phyloP scores from a whole-genome alignment of 2,888 invertebrate species.

The Cancer borealis region DNA sequence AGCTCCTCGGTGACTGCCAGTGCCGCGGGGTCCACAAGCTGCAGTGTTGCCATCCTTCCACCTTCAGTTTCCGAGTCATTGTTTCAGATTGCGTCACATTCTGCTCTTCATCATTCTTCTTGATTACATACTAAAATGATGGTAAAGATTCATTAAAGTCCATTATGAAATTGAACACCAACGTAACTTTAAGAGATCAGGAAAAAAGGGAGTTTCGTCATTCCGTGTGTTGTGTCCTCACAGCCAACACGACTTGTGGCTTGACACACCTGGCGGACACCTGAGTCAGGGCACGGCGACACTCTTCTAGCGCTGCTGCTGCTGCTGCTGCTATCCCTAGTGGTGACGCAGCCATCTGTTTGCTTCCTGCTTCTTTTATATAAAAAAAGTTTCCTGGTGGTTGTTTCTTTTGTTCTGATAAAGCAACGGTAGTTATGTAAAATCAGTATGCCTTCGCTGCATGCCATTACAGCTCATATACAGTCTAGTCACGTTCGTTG shows the following conservation, averaged over 20 bases:
- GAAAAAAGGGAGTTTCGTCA: not conserved
- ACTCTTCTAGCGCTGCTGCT: not conserved
- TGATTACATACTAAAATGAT: not conserved
- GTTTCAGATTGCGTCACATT: not conserved
- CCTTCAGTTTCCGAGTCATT: slow-evolving; percentile 3
- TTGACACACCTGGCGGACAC: slow-evolving; percentile 19
- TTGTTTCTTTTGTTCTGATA: too few species aligned
- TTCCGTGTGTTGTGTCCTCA: not conserved
- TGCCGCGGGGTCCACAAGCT: slow-evolving; percentile 10
- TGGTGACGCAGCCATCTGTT: too few species aligned
- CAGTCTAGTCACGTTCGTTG: too few species aligned
- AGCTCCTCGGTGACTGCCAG: not conserved
- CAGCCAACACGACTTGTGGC: not conserved
- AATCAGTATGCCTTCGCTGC: too few species aligned
- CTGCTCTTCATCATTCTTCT: not conserved
- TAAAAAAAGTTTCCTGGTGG: too few species aligned
- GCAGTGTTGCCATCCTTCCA: not conserved
- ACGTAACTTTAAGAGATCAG: not conserved
- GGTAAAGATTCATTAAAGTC: not conserved
- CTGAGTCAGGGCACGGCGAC: not conserved
- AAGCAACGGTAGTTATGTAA: too few species aligned
- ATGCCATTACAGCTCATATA: too few species aligned
- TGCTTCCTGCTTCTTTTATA: too few species aligned
- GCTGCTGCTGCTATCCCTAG: not conserved
- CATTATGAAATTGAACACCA: not conserved